These are phyloP conservation scores for Carterocephalus palaemon DNA, from an alignment of 2,888 invertebrate species.

Conservation along the genomic window DNA sequence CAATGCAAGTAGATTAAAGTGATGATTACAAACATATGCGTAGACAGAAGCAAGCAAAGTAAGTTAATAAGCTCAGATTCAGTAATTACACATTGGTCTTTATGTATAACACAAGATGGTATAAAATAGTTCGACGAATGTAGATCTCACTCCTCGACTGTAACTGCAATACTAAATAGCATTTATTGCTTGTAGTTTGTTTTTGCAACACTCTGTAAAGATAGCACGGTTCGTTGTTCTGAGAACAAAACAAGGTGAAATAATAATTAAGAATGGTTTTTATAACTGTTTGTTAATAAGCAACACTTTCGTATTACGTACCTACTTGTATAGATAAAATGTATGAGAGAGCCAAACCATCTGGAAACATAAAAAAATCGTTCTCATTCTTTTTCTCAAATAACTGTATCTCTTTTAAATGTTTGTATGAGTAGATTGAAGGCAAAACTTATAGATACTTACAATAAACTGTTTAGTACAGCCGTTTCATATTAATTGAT, in stretches of 20 bases:
- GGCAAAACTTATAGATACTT: no score
- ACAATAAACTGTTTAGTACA: no score
- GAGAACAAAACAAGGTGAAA: constrained; percentile 24
- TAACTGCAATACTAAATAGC: constrained; percentile 23
- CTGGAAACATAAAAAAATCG: no score
- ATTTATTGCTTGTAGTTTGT: constrained; percentile 23
- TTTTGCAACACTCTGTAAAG: constrained; percentile 25
- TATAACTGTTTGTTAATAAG: constrained; percentile 24
- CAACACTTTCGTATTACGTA: constrained; percentile 21
- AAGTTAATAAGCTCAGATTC: background rate
- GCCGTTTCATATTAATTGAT: no score
- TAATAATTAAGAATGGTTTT: constrained; percentile 24
- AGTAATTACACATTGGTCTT: background rate
- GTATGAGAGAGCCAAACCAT: no score
- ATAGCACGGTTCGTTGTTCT: constrained; percentile 25
- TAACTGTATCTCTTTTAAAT: no score
- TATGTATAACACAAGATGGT: background rate
- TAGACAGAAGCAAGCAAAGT: background rate
- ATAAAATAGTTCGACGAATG: background rate
- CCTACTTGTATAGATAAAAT: background rate
- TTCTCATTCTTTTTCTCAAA: no score
- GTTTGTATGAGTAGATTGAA: no score
- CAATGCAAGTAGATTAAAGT: constrained; percentile 16
- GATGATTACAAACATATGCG: constrained; percentile 14
- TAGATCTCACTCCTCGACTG: constrained; percentile 11